phyloP scores from a whole-genome alignment of 2,113 vertebrate species.

The Gopherus evgoodei region DNA sequence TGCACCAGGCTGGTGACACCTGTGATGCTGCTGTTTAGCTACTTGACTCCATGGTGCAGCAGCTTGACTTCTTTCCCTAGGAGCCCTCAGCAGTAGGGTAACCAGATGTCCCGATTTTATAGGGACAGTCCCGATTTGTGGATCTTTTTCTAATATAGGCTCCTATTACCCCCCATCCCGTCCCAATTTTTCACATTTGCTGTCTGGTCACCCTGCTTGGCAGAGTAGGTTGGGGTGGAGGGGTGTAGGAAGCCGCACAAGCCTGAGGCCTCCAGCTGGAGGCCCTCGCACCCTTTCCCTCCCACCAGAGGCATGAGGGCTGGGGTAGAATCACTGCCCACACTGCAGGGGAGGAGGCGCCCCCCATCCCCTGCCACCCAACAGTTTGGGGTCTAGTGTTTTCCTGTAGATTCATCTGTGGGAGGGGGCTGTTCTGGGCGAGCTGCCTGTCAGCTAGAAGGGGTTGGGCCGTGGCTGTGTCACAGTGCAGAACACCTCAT shows the following conservation, averaged over 20 bases:
- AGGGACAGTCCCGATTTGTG: no score
- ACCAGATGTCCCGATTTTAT: no score
- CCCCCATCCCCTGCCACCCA: neutral
- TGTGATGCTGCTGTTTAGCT: neutral
- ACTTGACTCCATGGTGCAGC: neutral
- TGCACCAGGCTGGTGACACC: neutral
- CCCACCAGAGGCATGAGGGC: neutral
- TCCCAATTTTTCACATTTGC: no score
- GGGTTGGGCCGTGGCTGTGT: neutral
- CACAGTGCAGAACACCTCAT: neutral
- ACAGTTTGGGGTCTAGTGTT: neutral
- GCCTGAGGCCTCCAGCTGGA: neutral
- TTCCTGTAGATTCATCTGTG: neutral
- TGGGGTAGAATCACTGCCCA: neutral
- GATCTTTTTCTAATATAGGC: no score
- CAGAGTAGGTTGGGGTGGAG: neutral
- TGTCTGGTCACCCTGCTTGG: neutral
- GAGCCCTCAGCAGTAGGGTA: neutral
- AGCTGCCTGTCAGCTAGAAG: neutral
- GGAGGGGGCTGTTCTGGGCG: neutral
- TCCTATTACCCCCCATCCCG: no score
- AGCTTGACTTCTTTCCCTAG: neutral
- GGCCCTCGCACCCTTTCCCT: neutral
- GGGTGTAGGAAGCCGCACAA: neutral
- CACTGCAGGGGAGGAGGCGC: neutral